These are phyloP conservation scores for Galaxias olidus DNA, from an alignment of 2,797 vertebrate genomes.

Conservation along the genomic window DNA sequence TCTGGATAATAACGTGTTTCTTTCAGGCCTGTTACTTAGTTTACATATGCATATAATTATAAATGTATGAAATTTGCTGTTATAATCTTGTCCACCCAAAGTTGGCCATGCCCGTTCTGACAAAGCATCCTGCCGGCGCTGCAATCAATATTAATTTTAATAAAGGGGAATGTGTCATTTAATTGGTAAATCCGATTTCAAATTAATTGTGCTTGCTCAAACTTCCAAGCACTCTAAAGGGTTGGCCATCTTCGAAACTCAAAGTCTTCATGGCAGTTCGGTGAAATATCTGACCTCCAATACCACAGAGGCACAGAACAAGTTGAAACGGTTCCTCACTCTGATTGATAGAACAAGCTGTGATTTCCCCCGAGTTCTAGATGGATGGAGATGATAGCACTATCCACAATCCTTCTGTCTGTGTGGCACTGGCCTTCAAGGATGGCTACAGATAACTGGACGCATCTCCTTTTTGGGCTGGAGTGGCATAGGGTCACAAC, in stretches of 20 bases:
- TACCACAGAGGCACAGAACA: conserved; percentile 50
- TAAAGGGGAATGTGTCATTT: no score
- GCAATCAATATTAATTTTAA: background rate
- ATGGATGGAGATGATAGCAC: conserved; percentile 53
- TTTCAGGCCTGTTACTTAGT: no score
- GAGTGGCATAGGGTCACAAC: background rate
- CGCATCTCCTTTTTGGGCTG: background rate
- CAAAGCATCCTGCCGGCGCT: no score
- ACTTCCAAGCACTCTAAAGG: background rate
- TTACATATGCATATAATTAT: no score
- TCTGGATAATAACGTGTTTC: no score
- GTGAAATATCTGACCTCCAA: conserved; percentile 55
- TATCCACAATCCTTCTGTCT: conserved; percentile 48
- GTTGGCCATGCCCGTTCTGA: no score
- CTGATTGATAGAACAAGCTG: conserved; percentile 60
- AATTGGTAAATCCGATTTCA: background rate
- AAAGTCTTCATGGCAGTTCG: conserved; percentile 37
- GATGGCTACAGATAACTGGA: conserved; percentile 49
- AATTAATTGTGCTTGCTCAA: background rate
- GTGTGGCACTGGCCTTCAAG: conserved; percentile 48
- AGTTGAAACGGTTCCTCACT: conserved; percentile 57
- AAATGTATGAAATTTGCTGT: no score
- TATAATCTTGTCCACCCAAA: no score
- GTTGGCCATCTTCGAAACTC: conserved; percentile 24
- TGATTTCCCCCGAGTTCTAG: conserved; percentile 62